Conservation (phyloP, 1,140 invertebrate species). For the Drosophila baimaii region DNA sequence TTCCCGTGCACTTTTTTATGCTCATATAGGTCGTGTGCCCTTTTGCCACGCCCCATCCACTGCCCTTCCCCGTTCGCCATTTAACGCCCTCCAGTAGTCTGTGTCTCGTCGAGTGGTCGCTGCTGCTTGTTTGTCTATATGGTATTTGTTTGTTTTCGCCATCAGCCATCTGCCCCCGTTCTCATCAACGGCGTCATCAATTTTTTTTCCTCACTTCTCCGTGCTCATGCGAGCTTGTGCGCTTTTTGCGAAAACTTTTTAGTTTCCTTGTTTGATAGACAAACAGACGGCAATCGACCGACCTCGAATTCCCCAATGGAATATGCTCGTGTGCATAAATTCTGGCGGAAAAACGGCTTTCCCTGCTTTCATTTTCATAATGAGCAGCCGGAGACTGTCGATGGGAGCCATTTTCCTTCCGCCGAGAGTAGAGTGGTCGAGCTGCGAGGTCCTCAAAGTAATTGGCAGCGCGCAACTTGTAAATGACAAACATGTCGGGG, state of each 20-base stretch:
- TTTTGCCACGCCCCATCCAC: conserved; percentile 31
- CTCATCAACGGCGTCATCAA: conserved; percentile 68
- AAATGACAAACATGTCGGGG: conserved; percentile 60
- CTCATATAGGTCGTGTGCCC: conserved; percentile 68
- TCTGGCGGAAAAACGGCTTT: conserved; percentile 46
- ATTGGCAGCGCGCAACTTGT: conserved; percentile 61
- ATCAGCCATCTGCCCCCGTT: conserved; percentile 48
- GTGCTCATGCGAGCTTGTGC: conserved; percentile 32
- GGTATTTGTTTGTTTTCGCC: conserved; percentile 70
- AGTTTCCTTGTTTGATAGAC: conserved; percentile 72
- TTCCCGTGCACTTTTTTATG: conserved; percentile 45
- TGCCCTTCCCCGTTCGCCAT: conserved; percentile 24
- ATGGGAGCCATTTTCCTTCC: conserved; percentile 29
- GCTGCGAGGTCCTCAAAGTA: conserved; percentile 46
- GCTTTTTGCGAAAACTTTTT: conserved; percentile 76
- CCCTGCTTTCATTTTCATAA: conserved; percentile 76
- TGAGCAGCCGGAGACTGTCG: conserved; percentile 48
- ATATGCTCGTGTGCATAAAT: conserved; percentile 79
- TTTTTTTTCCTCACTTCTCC: conserved; percentile 44
- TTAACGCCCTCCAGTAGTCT: conserved; percentile 43
- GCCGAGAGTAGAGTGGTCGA: conserved; percentile 8
- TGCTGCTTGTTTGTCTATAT: conserved; percentile 63
- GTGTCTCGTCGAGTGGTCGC: conserved; percentile 54
- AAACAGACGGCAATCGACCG: conserved; percentile 49
- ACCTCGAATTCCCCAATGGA: conserved; percentile 70